A percentile compares a stretch with the other conserved stretches of the same genome.
Evolutionary conservation across 2,888 invertebrate genomes (phyloP).

Genomic region (Orthosia incerta): DNA sequence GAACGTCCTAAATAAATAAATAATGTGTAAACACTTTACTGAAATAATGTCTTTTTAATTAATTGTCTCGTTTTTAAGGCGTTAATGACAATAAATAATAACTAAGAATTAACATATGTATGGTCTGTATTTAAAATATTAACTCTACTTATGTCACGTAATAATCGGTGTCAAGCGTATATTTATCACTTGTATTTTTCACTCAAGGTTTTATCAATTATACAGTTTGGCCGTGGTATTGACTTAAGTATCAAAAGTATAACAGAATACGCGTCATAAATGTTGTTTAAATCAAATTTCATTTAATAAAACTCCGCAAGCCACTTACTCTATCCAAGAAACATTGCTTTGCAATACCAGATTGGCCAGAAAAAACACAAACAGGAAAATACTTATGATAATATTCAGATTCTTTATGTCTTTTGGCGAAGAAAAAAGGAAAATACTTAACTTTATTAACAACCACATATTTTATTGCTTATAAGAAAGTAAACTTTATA

Average conservation of each 20-base stretch:
- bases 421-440: conserved; percentile 2
- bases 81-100: conserved; percentile 9
- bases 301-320: conserved; percentile 16
- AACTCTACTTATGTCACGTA: conserved; percentile 15
- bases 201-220: not conserved
- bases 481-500: conserved; percentile 5
- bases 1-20: conserved; percentile 23
- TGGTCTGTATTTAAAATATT: not conserved
- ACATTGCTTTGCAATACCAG: conserved; percentile 20
- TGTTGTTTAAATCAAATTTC: not conserved
- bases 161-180: not conserved
- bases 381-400: conserved; percentile 58
- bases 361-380: conserved; percentile 45
- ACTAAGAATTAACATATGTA: not conserved
- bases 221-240: not conserved
- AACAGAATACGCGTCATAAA: not conserved
- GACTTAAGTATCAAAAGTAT: not conserved
- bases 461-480: conserved; percentile 7
- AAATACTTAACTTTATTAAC: conserved; percentile 24
- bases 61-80: conserved; percentile 4
- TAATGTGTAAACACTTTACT: conserved; percentile 13
- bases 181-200: not conserved
- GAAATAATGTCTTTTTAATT: conserved; percentile 3
- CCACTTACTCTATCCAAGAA: conserved; percentile 14
- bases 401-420: conserved; percentile 35